These are phyloP conservation scores for Drosophila willistoni DNA, from an alignment of 1,140 invertebrate genomes.

Conservation along the genomic window DNA sequence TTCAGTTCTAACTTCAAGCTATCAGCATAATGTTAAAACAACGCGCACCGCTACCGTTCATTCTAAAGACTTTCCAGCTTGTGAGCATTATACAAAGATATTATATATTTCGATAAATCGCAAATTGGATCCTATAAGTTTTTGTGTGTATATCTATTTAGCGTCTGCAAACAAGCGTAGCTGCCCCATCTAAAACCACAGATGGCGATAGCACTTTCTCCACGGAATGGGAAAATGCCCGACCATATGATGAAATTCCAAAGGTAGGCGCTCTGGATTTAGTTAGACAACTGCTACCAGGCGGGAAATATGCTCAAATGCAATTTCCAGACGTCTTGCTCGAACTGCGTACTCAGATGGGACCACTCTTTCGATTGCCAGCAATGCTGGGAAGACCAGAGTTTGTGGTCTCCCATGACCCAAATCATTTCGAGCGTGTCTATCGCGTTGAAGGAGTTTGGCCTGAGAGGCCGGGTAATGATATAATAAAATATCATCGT, in stretches of 20 bases:
- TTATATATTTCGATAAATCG: neutral
- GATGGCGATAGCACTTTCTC: constrained; percentile 12
- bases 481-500: constrained; percentile 49
- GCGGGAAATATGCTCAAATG: constrained; percentile 52
- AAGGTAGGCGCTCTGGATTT: constrained; percentile 27
- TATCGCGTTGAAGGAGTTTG: constrained; percentile 64
- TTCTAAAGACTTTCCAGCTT: constrained; percentile 15
- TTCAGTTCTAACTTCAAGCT: constrained; percentile 20
- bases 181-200: neutral
- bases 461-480: constrained; percentile 54
- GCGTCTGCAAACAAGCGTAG: constrained; percentile 48
- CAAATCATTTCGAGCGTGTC: constrained; percentile 58
- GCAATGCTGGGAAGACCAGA: constrained; percentile 33
- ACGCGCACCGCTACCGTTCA: constrained; percentile 1
- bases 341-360: constrained; percentile 42
- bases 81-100: neutral
- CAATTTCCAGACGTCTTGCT: constrained; percentile 33
- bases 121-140: neutral
- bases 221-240: constrained; percentile 52
- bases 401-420: constrained; percentile 51
- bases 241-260: constrained; percentile 56
- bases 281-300: constrained; percentile 38
- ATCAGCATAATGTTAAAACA: constrained; percentile 29
- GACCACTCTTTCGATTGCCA: constrained; percentile 40
- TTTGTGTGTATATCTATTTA: constrained; percentile 22